Evolutionary conservation across 2,797 vertebrate species (phyloP), one percentile per base, ranked within the genome.

Genomic region (Meriones psammophilus): DNA sequence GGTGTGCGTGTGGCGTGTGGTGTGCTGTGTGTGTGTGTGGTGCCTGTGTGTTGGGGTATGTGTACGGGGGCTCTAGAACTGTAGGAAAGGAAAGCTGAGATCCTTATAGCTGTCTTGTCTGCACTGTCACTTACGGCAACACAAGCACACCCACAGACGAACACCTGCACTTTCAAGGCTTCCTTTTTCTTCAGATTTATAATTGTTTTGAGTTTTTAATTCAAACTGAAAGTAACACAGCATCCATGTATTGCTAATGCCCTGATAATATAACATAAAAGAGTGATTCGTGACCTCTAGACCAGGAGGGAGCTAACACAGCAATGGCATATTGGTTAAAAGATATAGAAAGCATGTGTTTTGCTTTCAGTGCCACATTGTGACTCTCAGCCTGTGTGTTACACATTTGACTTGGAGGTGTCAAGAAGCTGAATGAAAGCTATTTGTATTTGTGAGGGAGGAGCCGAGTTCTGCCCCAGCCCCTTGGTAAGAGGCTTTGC

Each of bases 211-310:
- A 81, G 8, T 39, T 68, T 92, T 64, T 73, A 71, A 94, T 68
- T 66, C 42, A 93, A 88, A 77, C 69, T 89, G 24, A 96, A 91
- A 86, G 18, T 42, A 88, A 83, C 17, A 50, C 2, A 68, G 3
- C 64, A 26, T 39, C 74, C 92, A 78, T 66, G 1, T 39, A 3
- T 79, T 79, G 39, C 36, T 90, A 15, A 89, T 1, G 17, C 2
- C 30, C 50, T 68, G 89, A 64, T 54, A 69, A 73, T 39, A 78
- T 33, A 26, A 88, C 83, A 39, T 87, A 39, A 95, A 66, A 87
- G 18, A 76, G 64, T 87, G 20, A 83, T 91, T 68, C 1, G 14
- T 58, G 17, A 1, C 64, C 42, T 18, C 3, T 83, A 64, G 20
- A 69, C 10, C 39, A 69, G 64, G 3, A 28, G 78, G 39, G 2